A percentile compares a stretch with the other conserved stretches of the same genome.
phyloP scores from a whole-genome alignment of 1,140 invertebrate species.

The Hesperophylax magnus region DNA sequence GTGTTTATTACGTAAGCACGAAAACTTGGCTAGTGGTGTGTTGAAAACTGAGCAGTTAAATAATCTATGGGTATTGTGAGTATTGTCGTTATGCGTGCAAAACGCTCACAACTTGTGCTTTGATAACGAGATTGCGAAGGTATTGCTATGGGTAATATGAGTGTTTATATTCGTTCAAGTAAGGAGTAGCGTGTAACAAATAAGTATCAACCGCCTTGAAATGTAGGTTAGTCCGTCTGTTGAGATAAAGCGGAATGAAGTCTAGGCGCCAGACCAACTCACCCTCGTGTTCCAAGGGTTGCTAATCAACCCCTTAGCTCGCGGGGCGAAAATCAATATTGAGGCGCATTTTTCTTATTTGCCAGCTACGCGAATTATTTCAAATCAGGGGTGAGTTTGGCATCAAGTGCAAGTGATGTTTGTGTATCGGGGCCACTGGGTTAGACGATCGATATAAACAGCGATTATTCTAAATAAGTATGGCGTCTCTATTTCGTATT shows the following conservation, averaged over 20 bases:
- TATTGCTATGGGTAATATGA: too few species aligned
- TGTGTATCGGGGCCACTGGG: constrained; percentile 3
- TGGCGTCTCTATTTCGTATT: neutral
- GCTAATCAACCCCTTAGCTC: constrained; percentile 32
- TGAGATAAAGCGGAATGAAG: neutral
- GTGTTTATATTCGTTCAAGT: too few species aligned
- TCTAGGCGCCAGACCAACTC: constrained; percentile 9
- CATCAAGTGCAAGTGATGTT: constrained; percentile 3
- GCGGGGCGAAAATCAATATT: constrained; percentile 30
- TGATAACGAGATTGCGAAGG: too few species aligned
- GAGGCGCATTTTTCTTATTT: constrained; percentile 26
- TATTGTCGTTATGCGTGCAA: too few species aligned
- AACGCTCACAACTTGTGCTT: too few species aligned
- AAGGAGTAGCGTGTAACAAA: neutral
- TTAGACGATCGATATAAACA: constrained; percentile 16
- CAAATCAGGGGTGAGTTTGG: constrained; percentile 28
- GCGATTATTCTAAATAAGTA: neutral
- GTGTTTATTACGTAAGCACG: too few species aligned
- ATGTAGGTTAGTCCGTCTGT: constrained; percentile 22
- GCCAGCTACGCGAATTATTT: constrained; percentile 24
- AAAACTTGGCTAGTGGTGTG: too few species aligned
- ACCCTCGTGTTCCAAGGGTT: constrained; percentile 26
- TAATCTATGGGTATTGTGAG: too few species aligned
- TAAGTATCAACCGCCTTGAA: neutral
- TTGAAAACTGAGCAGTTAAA: too few species aligned